phyloP scores from a whole-genome alignment of 2,888 invertebrate species.

The Heliconius charithonia region DNA sequence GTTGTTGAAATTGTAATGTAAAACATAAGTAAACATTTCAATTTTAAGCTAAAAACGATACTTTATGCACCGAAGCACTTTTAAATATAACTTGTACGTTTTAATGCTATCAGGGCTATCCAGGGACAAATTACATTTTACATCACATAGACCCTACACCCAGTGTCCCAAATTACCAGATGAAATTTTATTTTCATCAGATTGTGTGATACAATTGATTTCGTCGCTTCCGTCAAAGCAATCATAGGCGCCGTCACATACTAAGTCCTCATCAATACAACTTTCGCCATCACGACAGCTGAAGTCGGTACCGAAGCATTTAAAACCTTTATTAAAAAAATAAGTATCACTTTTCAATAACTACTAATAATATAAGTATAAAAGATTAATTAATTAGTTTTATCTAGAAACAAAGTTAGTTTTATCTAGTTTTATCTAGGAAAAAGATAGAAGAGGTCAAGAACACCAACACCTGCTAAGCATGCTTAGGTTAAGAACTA shows the following conservation, averaged over 20 bases:
- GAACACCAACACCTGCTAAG: conserved; percentile 51
- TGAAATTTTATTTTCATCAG: conserved; percentile 39
- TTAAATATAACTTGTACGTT: background rate
- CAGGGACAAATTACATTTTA: background rate
- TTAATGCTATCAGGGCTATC: background rate
- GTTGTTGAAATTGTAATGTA: too few relatives aligned
- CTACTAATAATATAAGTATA: background rate
- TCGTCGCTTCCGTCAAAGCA: conserved; percentile 87
- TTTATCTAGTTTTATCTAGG: too few relatives aligned
- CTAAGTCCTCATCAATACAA: conserved; percentile 83
- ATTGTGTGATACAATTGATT: conserved; percentile 74
- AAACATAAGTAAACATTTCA: too few relatives aligned
- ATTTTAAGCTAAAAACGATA: background rate
- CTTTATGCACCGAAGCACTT: background rate
- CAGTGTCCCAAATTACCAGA: conserved; percentile 41
- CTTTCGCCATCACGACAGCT: conserved; percentile 83
- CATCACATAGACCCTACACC: conserved; percentile 28
- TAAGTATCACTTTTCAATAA: conserved; percentile 42
- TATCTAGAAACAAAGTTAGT: background rate
- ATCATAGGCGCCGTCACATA: conserved; percentile 85
- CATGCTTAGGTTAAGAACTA: conserved; percentile 58
- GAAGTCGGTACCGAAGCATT: conserved; percentile 74
- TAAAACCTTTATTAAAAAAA: conserved; percentile 67
- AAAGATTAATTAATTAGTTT: background rate
- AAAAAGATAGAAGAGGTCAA: conserved; percentile 37